Conservation (phyloP, 2,113 vertebrate genomes). For the Pseudorectes ferrugineus region DNA sequence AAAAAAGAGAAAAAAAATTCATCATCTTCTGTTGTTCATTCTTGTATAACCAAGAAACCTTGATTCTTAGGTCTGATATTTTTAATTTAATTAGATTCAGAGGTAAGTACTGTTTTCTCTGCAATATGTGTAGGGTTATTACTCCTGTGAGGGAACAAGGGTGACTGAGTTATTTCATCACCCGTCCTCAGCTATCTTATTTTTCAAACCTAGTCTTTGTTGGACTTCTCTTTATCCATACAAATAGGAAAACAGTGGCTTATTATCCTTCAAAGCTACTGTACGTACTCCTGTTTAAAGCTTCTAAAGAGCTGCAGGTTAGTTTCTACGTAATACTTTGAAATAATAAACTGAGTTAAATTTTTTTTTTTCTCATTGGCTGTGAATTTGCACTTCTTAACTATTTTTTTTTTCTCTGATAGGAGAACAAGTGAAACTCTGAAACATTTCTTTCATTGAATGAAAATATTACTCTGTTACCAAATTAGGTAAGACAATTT, state of each 20-base stretch:
- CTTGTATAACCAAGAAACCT: not conserved
- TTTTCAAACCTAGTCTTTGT: not conserved
- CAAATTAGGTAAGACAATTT: not conserved
- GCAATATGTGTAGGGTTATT: not conserved
- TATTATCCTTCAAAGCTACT: not conserved
- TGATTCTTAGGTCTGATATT: not conserved
- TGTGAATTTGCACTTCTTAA: not conserved
- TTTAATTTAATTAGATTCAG: not conserved
- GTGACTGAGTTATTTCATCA: not conserved
- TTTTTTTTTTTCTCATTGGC: not conserved
- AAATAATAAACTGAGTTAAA: not conserved
- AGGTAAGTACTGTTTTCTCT: not conserved
- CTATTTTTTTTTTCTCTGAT: not conserved
- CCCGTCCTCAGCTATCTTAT: not conserved
- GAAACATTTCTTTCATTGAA: not conserved
- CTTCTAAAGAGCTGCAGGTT: not conserved
- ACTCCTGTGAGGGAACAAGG: not conserved
- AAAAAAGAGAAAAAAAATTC: not conserved
- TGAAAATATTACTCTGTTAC: not conserved
- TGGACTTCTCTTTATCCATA: not conserved
- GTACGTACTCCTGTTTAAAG: not conserved
- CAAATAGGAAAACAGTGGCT: not conserved
- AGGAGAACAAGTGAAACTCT: not conserved
- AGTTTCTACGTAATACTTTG: not conserved
- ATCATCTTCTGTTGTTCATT: not conserved